Base-by-base conservation (phyloP, 1,140 invertebrate species). In the Drosophila murphyi region DNA sequence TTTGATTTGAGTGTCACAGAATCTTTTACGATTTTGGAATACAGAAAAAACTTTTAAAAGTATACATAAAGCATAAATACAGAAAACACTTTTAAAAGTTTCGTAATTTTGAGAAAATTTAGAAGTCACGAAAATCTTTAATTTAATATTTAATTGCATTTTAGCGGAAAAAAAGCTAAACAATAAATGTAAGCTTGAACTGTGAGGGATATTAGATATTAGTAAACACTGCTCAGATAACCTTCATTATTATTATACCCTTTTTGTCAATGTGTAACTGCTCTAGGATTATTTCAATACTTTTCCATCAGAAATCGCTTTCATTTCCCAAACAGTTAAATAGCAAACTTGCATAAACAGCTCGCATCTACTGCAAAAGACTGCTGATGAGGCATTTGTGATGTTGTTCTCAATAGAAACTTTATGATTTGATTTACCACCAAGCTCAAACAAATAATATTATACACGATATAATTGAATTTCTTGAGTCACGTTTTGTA, bases 401-500 rank as follows among this genome's bases (percentile, higher is more conserved):
- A 4, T 5, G 1, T 35, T 29, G 35, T 28, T 57, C 28, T 34
- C 47, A 31, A 34, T 31, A 10, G 37, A 34, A 50, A 32, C 54
- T 67, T 67, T 67, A 12, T 28, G 37, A 71, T 75, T 64, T 63
- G 60, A 64, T 62, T 71, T 57, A n/a, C 34, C 10, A 47, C 50
- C 20, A 31, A 70, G 39, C 52, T 54, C 52, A 43, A 43, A 10
- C 4, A 10, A 56, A 43, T 29, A 50, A 63, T 61, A 73, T 64
- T 62, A 60, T 59, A 47, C 47, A 39, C 39, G 60, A 71, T 75
- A 52, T 74, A 75, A 75, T 75, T 75, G 60, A 75, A 75, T 75
- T 64, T 51, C 32, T 43, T 29, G 12, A 59, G 52, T 39, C 57
- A 6, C 59, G 37, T 70, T 43, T 71, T 72, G 4, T 32, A 39